phyloP scores from a whole-genome alignment of 2,113 vertebrate species.

The Furnarius figulus region DNA sequence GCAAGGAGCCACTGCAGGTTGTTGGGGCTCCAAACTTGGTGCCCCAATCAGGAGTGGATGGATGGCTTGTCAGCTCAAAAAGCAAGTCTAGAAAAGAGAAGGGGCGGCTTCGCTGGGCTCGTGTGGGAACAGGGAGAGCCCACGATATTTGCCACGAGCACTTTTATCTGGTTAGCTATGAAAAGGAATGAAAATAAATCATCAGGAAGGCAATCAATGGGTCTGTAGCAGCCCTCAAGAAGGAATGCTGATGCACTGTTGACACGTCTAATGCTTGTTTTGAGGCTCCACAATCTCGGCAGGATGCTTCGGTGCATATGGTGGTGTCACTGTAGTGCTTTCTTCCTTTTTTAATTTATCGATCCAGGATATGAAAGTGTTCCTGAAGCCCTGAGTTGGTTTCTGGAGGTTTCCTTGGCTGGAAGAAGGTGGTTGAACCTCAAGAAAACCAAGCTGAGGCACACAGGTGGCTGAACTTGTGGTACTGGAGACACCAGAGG shows the following conservation, averaged over 20 bases:
- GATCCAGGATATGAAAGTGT: neutral
- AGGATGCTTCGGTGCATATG: slow-evolving; percentile 24
- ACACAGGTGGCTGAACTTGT: neutral
- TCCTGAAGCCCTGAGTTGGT: neutral
- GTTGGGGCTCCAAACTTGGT: neutral
- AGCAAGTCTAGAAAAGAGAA: neutral
- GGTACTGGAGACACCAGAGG: neutral
- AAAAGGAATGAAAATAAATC: slow-evolving; percentile 42
- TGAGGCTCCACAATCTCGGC: neutral
- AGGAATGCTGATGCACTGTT: slow-evolving; percentile 17
- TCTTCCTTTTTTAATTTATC: neutral
- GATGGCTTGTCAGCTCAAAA: neutral
- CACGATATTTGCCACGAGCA: neutral
- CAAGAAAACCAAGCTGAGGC: neutral
- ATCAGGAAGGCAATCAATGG: slow-evolving; percentile 1
- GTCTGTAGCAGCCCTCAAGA: neutral
- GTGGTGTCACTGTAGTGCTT: slow-evolving; percentile 6
- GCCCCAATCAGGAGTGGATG: neutral
- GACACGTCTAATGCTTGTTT: slow-evolving; percentile 49
- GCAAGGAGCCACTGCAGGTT: neutral
- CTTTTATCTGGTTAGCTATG: neutral
- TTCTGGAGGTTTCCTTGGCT: neutral
- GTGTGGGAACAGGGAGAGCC: neutral
- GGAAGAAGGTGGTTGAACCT: neutral
- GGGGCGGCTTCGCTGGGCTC: neutral